Base-by-base conservation (phyloP, 1,140 invertebrate species). In the Tetraneura akinire region DNA sequence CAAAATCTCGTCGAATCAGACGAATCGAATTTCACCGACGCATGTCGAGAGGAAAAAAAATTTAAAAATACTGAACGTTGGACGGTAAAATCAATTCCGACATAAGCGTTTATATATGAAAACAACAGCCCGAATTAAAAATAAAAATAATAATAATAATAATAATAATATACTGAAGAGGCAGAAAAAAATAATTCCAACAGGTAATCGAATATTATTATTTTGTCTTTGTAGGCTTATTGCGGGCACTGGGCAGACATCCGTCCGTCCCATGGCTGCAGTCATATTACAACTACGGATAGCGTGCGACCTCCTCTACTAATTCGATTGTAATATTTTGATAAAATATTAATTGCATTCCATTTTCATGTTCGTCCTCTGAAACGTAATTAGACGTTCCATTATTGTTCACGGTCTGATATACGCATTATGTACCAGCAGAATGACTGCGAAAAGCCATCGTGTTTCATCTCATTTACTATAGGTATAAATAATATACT, bases 21-120 rank as follows among this genome's bases (percentile, higher is more conserved):
- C 32, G 62, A 68, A 45, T 70, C 66, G 26, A 49, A 70, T 70
- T 70, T 70, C 45, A 42, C 45, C 66, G 66, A 70, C 66, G 45
- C n/a, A n/a, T 29, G 45, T 70, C 4, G 42, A 11, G 0, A 18
- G 18, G 26, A 16, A 70, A n/a, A 47, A 70, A n/a, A n/a, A n/a
- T n/a, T n/a, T n/a, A n/a, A 49, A 45, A 47, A 47, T 14, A 47
- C 0, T 14, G 21, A 21, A 47, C 8, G 8, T 37, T 37, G 5
- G 64, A 26, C 23, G 45, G 45, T 70, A 16, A 70, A 49, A 42
- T 18, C 23, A 3, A 18, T 70, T 70, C 14, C 10, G 66, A 16
- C 66, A 26, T 26, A 47, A 23, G 23, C 45, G 8, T 26, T 70
- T n/a, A 14, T 70, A 49, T 49, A 5, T n/a, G 42, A 23, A 53